phyloP scores from a whole-genome alignment of 1,140 invertebrate genomes.

The Lepidurus arcticus region DNA sequence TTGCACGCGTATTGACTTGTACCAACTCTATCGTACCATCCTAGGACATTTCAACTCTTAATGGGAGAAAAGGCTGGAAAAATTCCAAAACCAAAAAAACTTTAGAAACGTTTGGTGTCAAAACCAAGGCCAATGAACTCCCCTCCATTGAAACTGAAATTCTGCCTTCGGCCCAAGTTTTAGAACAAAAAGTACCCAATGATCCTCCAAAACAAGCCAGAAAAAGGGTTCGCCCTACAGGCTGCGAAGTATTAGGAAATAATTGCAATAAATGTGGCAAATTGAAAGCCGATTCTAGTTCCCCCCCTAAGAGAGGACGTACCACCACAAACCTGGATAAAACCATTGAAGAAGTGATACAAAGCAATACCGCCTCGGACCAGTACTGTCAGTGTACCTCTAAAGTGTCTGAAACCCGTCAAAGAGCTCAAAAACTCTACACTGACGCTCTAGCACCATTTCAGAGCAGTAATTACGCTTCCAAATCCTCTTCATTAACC shows the following conservation, averaged over 20 bases:
- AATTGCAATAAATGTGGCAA: background rate
- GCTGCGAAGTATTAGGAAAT: background rate
- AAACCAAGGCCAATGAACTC: background rate
- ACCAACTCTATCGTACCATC: background rate
- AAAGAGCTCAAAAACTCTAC: conserved; percentile 2
- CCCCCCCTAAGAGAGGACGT: background rate
- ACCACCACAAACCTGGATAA: background rate
- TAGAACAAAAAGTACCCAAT: background rate
- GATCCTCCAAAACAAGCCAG: background rate
- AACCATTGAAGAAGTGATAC: background rate
- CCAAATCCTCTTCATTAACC: background rate
- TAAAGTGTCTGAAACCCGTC: background rate
- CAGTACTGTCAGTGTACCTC: background rate
- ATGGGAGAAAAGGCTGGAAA: background rate
- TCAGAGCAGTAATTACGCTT: background rate
- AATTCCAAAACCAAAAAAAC: background rate
- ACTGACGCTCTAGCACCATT: background rate
- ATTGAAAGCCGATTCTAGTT: background rate
- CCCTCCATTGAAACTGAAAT: background rate
- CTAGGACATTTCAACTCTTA: background rate
- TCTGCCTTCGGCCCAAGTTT: background rate
- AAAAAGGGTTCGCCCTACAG: background rate
- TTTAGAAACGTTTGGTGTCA: background rate
- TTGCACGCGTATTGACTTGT: background rate
- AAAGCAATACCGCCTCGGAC: background rate